These are phyloP conservation scores for Drosophila truncata DNA, from an alignment of 1,140 invertebrate genomes.

Conservation along the genomic window DNA sequence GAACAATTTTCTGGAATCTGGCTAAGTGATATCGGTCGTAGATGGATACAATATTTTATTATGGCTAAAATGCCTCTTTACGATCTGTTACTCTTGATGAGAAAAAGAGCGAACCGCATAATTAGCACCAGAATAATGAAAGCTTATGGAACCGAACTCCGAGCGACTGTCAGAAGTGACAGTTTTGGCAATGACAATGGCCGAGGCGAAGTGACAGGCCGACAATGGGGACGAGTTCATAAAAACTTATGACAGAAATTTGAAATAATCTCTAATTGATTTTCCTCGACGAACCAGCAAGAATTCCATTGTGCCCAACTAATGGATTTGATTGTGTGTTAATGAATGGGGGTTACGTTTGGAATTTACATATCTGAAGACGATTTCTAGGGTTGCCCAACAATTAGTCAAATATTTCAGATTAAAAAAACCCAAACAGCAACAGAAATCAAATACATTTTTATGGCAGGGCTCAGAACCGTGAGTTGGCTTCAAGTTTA, in stretches of 20 bases:
- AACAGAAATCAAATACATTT: conserved; percentile 46
- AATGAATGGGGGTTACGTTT: conserved; percentile 63
- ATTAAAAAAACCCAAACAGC: conserved; percentile 37
- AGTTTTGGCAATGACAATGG: conserved; percentile 58
- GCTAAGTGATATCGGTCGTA: conserved; percentile 19
- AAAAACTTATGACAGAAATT: conserved; percentile 75
- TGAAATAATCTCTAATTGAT: conserved; percentile 77
- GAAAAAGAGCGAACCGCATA: conserved; percentile 58
- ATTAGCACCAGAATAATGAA: conserved; percentile 77
- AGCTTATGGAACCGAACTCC: conserved; percentile 66
- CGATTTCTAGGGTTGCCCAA: conserved; percentile 43
- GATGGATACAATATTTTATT: conserved; percentile 30
- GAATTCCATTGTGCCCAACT: conserved; percentile 61
- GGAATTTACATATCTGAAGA: conserved; percentile 44
- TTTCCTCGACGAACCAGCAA: conserved; percentile 45
- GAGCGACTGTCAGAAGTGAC: conserved; percentile 63
- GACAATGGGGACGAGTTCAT: conserved; percentile 64
- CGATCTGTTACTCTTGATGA: conserved; percentile 32
- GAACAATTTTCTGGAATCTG: conserved; percentile 3
- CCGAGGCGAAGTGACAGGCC: conserved; percentile 32
- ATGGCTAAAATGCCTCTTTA: conserved; percentile 52
- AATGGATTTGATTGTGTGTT: conserved; percentile 83
- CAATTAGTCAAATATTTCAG: conserved; percentile 59
- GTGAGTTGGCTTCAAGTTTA: conserved; percentile 53
- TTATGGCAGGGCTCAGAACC: conserved; percentile 53